Base-by-base conservation (phyloP, 2,113 vertebrate species). In the Muntiacus muntjak region DNA sequence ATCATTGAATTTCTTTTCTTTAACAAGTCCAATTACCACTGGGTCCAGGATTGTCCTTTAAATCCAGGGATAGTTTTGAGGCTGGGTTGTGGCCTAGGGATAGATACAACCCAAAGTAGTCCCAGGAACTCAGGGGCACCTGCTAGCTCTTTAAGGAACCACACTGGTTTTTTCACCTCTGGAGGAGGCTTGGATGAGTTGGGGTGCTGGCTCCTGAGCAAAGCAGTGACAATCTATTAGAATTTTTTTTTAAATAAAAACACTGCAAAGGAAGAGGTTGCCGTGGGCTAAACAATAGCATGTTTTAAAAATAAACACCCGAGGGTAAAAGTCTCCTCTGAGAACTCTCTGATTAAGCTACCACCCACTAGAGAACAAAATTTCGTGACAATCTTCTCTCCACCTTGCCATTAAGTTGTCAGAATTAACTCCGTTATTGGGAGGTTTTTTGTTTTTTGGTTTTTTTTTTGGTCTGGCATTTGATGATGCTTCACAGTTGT, bases 251-350 rank as follows among this genome's bases (percentile, higher is more conserved):
- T 12, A 0, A 43, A 94, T 64, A 96, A 85, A 76, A 95, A 55
- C 79, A 67, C 86, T 67, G 71, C 58, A 89, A 91, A 97, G 96
- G 91, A 97, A 97, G 88, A 81, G 60, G 67, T 74, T 85, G 82
- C 67, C 26, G 0, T 26, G 79, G 13, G 91, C 87, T 95, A 96
- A 96, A 98, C 97, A 98, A 98, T 92, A 97, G 96, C 64, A 85
- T 40, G 26, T 43, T 95, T 97, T 98, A 98, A 98, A 98, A 98
- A 98, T 97, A 98, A 98, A 96, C 64, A 97, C 30, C 62, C 0
- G 2, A 96, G 78, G 76, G 84, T 95, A 96, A 89, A 97, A 87
- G 92, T 52, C n/a, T 88, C 55, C 67, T 93, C 74, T 2, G n/a
- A 93, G 82, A 79, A 19, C 50, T 79, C 76, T 78, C 86, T 84